Evolutionary conservation across 1,140 invertebrate species (phyloP).

Genomic region (Heliconius nattereri): DNA sequence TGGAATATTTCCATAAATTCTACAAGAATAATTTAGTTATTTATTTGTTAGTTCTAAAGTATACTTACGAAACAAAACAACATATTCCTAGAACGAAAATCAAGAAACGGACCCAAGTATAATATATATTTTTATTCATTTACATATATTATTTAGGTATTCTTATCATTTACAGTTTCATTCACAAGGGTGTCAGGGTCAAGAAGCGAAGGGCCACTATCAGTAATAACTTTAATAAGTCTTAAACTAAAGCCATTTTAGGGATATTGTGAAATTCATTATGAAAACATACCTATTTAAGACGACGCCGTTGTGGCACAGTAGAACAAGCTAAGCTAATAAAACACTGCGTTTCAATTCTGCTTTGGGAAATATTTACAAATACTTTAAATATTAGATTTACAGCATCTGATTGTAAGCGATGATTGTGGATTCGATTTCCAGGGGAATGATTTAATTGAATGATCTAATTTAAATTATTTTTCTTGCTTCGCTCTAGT

Average conservation of each 20-base stretch:
- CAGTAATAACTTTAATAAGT: not conserved
- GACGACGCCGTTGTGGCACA: not conserved
- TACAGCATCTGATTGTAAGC: no score
- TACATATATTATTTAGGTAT: not conserved
- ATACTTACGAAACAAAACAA: no score
- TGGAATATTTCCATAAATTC: no score
- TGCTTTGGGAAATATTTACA: no score
- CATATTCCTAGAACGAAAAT: not conserved
- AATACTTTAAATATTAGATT: no score
- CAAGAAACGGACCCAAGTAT: no score
- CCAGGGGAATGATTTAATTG: no score
- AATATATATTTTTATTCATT: not conserved
- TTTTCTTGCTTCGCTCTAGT: no score
- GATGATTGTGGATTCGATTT: no score
- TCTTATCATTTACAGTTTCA: not conserved
- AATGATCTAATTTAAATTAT: no score
- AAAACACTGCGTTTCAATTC: not conserved
- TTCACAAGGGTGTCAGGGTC: not conserved
- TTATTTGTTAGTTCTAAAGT: no score
- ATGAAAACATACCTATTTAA: not conserved
- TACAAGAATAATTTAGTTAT: no score
- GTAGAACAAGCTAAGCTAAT: not conserved
- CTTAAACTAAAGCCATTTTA: constrained; percentile 5
- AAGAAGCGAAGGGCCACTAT: not conserved
- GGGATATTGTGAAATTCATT: constrained; percentile 7